A percentile compares a stretch with the other conserved stretches of the same genome.
Conservation (phyloP, 2,888 invertebrate genomes). For the Augochlorella aurata region DNA sequence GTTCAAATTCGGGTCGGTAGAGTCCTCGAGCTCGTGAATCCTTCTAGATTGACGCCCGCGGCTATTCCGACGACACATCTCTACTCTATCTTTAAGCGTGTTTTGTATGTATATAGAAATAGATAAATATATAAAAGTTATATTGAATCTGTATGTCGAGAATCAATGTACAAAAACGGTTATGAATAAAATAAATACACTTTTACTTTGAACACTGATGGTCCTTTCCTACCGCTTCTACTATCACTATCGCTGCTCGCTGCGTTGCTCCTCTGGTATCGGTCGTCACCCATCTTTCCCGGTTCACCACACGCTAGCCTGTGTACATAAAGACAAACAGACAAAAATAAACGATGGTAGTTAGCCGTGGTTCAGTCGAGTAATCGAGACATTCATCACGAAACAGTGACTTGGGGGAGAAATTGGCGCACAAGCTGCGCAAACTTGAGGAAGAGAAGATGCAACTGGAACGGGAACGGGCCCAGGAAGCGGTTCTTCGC, state of each 20-base stretch:
- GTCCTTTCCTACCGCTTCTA: slow-evolving; percentile 46
- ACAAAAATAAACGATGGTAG: background rate
- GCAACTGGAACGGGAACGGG: slow-evolving; percentile 82
- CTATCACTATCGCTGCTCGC: slow-evolving; percentile 41
- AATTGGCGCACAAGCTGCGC: slow-evolving; percentile 84
- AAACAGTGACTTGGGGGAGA: slow-evolving; percentile 83
- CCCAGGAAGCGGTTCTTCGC: slow-evolving; percentile 74
- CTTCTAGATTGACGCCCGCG: slow-evolving; percentile 23
- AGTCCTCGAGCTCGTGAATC: background rate
- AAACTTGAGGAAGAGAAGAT: slow-evolving; percentile 83
- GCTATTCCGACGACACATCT: background rate
- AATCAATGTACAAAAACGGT: slow-evolving; percentile 49
- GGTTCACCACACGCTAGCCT: slow-evolving; percentile 20
- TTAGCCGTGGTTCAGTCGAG: slow-evolving; percentile 21
- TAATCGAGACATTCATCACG: slow-evolving; percentile 48
- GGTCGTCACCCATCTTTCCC: background rate
- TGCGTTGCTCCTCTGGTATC: slow-evolving; percentile 6
- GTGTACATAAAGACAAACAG: slow-evolving; percentile 4
- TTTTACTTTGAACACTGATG: slow-evolving; percentile 34
- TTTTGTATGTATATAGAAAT: slow-evolving; percentile 39
- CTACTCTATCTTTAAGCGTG: slow-evolving; percentile 31
- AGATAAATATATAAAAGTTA: slow-evolving; percentile 32
- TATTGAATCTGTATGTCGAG: slow-evolving; percentile 46
- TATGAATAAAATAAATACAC: slow-evolving; percentile 47
- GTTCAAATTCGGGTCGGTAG: background rate